These are phyloP conservation scores for Ancistrus triradiatus DNA, from an alignment of 2,113 vertebrate species.

Conservation along the genomic window DNA sequence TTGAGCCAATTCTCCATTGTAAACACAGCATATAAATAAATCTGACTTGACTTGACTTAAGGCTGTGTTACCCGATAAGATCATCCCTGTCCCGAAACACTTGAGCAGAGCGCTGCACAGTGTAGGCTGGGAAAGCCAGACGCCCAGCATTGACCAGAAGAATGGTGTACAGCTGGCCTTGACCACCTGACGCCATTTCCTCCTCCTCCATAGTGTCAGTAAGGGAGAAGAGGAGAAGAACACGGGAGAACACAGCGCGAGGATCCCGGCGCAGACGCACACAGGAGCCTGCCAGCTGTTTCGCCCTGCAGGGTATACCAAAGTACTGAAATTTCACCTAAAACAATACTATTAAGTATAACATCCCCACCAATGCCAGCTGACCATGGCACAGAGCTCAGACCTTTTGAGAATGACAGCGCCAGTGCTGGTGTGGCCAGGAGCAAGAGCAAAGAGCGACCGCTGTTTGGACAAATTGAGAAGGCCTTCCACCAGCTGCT, in stretches of 20 bases:
- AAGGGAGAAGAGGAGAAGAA: constrained; percentile 85
- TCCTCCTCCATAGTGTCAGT: constrained; percentile 84
- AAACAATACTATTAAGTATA: not conserved
- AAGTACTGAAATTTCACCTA: too few species aligned
- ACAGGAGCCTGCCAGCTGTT: constrained; percentile 74
- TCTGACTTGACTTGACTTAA: too few species aligned
- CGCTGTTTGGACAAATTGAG: constrained; percentile 80
- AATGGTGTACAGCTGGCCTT: constrained; percentile 81
- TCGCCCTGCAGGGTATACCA: constrained; percentile 70
- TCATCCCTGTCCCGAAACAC: constrained; percentile 88
- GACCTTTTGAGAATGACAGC: constrained; percentile 86
- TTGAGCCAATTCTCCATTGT: too few species aligned
- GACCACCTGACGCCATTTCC: constrained; percentile 79
- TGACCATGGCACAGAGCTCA: not conserved
- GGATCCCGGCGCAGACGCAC: constrained; percentile 70
- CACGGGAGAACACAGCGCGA: constrained; percentile 81
- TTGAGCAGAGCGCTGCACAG: constrained; percentile 66
- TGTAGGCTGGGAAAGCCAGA: constrained; percentile 80
- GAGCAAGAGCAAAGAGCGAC: constrained; percentile 71
- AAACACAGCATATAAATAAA: too few species aligned
- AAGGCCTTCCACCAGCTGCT: constrained; percentile 79
- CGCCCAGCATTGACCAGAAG: constrained; percentile 84
- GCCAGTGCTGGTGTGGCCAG: constrained; percentile 62
- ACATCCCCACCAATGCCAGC: not conserved
- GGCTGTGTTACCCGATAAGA: constrained; percentile 75